phyloP scores from a whole-genome alignment of 2,888 invertebrate genomes.

The Dryococelus australis region DNA sequence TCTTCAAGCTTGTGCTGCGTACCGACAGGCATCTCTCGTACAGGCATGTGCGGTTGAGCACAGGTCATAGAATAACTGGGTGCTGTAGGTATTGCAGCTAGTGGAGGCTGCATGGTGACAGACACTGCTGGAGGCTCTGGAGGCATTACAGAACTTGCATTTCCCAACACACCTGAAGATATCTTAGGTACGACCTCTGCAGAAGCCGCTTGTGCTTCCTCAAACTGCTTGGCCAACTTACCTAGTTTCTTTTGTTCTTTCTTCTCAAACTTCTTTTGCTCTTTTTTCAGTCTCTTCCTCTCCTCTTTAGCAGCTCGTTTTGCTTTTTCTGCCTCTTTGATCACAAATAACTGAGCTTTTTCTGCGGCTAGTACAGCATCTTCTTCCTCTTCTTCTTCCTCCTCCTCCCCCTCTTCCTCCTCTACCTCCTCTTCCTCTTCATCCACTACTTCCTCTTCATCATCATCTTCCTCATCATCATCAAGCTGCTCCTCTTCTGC shows the following conservation, averaged over 20 bases:
- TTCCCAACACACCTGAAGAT: not conserved
- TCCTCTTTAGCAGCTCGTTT: slow-evolving; percentile 39
- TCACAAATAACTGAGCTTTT: slow-evolving; percentile 19
- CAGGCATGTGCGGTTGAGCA: not conserved
- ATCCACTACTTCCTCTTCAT: slow-evolving; percentile 8
- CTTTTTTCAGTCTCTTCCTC: slow-evolving; percentile 53
- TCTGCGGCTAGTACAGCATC: slow-evolving; percentile 29
- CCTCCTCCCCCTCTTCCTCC: slow-evolving; percentile 48
- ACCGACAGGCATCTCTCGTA: not conserved
- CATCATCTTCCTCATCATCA: slow-evolving; percentile 29
- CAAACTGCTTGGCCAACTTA: slow-evolving; percentile 52
- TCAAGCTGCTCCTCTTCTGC: not conserved
- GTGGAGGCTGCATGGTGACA: slow-evolving; percentile 32
- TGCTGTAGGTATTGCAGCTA: not conserved
- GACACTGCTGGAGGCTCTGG: not conserved
- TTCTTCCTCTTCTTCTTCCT: slow-evolving; percentile 47
- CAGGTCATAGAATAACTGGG: not conserved
- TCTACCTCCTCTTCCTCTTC: slow-evolving; percentile 26
- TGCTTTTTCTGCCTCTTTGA: slow-evolving; percentile 31
- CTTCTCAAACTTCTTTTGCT: slow-evolving; percentile 38
- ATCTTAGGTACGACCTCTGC: not conserved
- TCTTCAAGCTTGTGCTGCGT: slow-evolving; percentile 17
- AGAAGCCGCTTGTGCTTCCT: slow-evolving; percentile 23
- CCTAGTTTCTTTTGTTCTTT: slow-evolving; percentile 51
- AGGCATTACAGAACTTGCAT: not conserved